Conservation (phyloP, 2,888 invertebrate species). For the Adelphocoris suturalis region DNA sequence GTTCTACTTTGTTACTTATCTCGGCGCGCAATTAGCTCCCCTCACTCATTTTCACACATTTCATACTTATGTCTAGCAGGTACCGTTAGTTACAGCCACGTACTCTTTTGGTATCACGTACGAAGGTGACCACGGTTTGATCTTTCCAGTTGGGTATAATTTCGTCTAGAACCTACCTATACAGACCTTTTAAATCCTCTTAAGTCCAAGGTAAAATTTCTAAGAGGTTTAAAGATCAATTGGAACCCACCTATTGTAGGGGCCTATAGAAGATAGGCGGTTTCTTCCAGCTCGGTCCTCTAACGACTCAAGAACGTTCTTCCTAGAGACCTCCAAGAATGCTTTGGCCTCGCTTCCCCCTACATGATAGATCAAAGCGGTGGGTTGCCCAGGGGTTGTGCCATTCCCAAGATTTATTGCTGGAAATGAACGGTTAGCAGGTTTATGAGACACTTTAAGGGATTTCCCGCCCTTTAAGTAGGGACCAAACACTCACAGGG, state of each 20-base stretch:
- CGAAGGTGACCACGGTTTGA: no score
- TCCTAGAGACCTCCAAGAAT: no score
- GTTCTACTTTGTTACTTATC: no score
- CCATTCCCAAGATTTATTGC: conserved; percentile 39
- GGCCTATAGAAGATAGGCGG: not conserved
- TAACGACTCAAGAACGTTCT: no score
- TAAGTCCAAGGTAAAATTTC: not conserved
- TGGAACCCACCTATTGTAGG: not conserved
- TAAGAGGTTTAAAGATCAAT: conserved; percentile 13
- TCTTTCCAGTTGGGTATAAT: no score
- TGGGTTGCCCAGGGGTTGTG: conserved; percentile 44
- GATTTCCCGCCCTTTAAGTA: conserved; percentile 9
- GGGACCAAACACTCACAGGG: not conserved
- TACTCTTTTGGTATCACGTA: not conserved
- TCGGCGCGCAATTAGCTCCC: no score
- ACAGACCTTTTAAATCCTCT: not conserved
- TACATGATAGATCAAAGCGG: conserved; percentile 17
- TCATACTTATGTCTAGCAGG: no score
- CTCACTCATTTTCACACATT: no score
- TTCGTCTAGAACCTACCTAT: not conserved
- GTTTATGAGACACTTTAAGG: conserved; percentile 45
- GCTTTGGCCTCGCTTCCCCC: no score
- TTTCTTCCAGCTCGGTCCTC: not conserved
- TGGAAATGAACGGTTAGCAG: conserved; percentile 53
- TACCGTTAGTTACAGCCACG: no score